Conservation (phyloP, 1,140 invertebrate species). For the Charaxes varanes region DNA sequence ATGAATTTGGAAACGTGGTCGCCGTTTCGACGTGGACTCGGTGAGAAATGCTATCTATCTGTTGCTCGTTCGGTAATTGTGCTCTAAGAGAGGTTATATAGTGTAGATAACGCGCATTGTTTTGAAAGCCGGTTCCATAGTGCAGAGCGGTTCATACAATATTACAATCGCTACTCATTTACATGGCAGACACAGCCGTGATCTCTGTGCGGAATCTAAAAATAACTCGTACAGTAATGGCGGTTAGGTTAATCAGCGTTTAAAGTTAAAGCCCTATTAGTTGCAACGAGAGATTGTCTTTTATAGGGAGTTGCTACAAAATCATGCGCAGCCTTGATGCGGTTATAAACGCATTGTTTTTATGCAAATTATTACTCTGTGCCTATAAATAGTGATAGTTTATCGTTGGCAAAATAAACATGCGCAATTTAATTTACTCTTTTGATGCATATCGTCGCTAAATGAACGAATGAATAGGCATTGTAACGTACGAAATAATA, state of each 20-base stretch:
- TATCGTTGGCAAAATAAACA: too few relatives aligned
- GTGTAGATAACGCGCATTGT: conserved; percentile 26
- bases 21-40: conserved; percentile 30
- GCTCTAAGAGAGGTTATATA: conserved; percentile 47
- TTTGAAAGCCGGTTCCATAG: conserved; percentile 33
- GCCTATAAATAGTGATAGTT: too few relatives aligned
- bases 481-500: too few relatives aligned
- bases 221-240: conserved; percentile 59
- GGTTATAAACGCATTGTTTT: too few relatives aligned
- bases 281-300: conserved; percentile 5
- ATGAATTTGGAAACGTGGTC: conserved; percentile 45
- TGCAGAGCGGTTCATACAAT: conserved; percentile 21
- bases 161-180: conserved; percentile 47
- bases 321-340: conserved; percentile 3
- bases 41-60: conserved; percentile 38
- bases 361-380: too few relatives aligned
- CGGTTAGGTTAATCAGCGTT: conserved; percentile 65
- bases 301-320: conserved; percentile 6
- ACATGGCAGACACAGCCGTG: conserved; percentile 65
- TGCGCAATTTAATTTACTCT: too few relatives aligned
- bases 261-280: conserved; percentile 33
- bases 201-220: conserved; percentile 65
- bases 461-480: too few relatives aligned
- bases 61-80: conserved; percentile 6
- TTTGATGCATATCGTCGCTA: too few relatives aligned